These are phyloP conservation scores for Brachionus asplanchnoidis DNA, from an alignment of 1,140 invertebrate genomes.

Conservation along the genomic window DNA sequence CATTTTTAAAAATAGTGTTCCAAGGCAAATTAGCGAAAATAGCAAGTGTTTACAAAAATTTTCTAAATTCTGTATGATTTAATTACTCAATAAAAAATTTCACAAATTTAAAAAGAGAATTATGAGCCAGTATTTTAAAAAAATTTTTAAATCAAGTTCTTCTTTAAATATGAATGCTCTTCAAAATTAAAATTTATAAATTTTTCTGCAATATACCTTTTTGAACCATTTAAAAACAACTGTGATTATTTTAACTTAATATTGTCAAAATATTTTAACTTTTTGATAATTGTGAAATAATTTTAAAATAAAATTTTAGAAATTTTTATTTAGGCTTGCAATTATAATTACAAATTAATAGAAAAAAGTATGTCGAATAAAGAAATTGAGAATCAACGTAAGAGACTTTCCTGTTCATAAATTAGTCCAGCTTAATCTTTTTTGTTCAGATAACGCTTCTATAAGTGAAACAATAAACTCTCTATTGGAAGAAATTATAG, in stretches of 20 bases:
- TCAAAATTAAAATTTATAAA: too few species aligned
- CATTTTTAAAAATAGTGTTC: too few species aligned
- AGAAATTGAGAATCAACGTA: not conserved
- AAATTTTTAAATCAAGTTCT: too few species aligned
- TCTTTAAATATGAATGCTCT: too few species aligned
- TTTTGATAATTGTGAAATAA: not conserved
- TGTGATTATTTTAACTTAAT: not conserved
- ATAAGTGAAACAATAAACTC: not conserved
- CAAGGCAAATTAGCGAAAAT: too few species aligned
- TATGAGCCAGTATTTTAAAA: too few species aligned
- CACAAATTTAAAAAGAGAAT: too few species aligned
- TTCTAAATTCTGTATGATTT: too few species aligned
- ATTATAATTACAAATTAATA: not conserved
- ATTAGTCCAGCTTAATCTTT: not conserved
- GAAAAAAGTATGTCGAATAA: not conserved
- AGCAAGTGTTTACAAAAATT: too few species aligned
- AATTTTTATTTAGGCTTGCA: too few species aligned
- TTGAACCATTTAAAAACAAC: not conserved
- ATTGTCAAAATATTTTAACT: not conserved
- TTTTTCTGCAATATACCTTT: too few species aligned
- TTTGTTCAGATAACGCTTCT: not conserved
- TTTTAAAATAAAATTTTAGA: not conserved
- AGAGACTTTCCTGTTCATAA: not conserved
- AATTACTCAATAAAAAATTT: too few species aligned
- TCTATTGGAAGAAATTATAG: not conserved